A percentile compares a stretch with the other conserved stretches of the same genome.
These are phyloP conservation scores for Carettochelys insculpta DNA, from an alignment of 2,113 vertebrate species.

Conservation along the genomic window DNA sequence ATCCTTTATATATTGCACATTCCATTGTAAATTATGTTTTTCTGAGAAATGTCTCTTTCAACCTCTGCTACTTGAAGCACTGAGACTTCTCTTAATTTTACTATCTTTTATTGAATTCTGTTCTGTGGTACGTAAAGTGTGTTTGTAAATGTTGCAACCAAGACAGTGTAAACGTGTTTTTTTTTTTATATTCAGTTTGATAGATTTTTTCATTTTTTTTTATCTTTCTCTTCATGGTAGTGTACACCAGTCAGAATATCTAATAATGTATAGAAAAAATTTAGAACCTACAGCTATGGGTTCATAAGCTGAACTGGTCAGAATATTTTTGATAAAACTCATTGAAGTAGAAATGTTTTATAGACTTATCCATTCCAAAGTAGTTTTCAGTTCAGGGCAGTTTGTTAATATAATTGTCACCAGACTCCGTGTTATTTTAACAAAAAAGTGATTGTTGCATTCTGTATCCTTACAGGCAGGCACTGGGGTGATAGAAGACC, in stretches of 20 bases:
- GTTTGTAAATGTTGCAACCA: background rate
- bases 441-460: too few relatives aligned
- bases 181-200: background rate
- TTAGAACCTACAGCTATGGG: background rate
- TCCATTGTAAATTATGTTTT: constrained; percentile 35
- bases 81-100: background rate
- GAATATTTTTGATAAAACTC: background rate
- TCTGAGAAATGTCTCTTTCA: background rate
- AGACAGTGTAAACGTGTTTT: constrained; percentile 6
- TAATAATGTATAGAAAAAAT: background rate
- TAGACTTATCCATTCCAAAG: too few relatives aligned
- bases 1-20: background rate
- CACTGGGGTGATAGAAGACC: too few relatives aligned
- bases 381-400: too few relatives aligned
- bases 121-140: background rate
- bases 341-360: background rate
- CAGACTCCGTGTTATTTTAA: too few relatives aligned
- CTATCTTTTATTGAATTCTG: constrained; percentile 16
- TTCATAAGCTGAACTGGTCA: accelerated
- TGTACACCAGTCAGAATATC: background rate
- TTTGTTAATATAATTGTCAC: too few relatives aligned
- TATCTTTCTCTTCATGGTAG: background rate
- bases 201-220: background rate
- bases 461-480: too few relatives aligned
- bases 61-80: background rate